A percentile compares a stretch with the other conserved stretches of the same genome.
phyloP scores from a whole-genome alignment of 1,140 invertebrate genomes.

The Ladona fulva region DNA sequence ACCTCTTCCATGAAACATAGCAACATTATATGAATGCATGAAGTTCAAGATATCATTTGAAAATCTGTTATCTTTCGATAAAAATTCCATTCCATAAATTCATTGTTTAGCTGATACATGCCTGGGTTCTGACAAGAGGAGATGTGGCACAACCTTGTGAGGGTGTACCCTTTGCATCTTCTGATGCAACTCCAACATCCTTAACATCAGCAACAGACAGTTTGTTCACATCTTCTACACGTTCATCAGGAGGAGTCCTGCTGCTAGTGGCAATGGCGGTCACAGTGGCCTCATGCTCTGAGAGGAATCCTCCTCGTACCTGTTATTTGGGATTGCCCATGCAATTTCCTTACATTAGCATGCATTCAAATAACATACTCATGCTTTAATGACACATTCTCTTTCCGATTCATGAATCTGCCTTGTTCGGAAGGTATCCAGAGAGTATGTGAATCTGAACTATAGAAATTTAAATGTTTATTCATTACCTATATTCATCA shows the following conservation, averaged over 20 bases:
- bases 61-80: neutral
- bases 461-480: too few relatives aligned
- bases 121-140: neutral
- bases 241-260: neutral
- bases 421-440: too few relatives aligned
- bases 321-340: neutral
- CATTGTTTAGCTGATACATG: neutral
- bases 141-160: slow-evolving; percentile 5
- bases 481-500: too few relatives aligned
- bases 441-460: too few relatives aligned
- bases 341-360: too few relatives aligned
- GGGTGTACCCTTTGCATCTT: neutral
- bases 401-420: too few relatives aligned
- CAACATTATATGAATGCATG: too few relatives aligned
- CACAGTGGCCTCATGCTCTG: slow-evolving; percentile 14
- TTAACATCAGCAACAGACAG: neutral
- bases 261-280: slow-evolving; percentile 7
- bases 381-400: too few relatives aligned
- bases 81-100: neutral
- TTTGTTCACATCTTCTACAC: neutral
- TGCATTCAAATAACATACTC: too few relatives aligned
- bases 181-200: neutral
- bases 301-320: slow-evolving; percentile 18
- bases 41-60: too few relatives aligned
- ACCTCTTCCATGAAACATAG: too few relatives aligned